Conservation (phyloP, 2,888 invertebrate species). For the Zygothrica quintamaculata region DNA sequence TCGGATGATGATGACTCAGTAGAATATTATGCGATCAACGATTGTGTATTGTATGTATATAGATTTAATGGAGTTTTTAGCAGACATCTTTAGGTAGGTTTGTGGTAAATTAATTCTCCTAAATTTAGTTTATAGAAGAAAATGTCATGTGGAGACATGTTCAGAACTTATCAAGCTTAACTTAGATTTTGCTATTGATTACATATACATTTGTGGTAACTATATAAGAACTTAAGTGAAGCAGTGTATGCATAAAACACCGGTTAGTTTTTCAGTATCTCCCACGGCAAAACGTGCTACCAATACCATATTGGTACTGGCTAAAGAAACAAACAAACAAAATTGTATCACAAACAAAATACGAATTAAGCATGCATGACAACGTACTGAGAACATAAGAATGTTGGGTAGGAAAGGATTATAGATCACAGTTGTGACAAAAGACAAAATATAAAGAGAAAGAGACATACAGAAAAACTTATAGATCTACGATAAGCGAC, state of each 20-base stretch:
- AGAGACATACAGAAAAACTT: slow-evolving; percentile 18
- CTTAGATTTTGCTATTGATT: slow-evolving; percentile 6
- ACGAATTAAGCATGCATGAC: slow-evolving; percentile 57
- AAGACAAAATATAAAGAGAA: no score
- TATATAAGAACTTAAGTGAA: not conserved
- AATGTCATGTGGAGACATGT: slow-evolving; percentile 5
- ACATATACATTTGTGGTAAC: no score
- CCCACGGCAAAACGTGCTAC: slow-evolving; percentile 53
- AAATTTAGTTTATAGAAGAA: not conserved
- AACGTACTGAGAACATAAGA: slow-evolving; percentile 7
- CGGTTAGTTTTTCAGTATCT: slow-evolving; percentile 43
- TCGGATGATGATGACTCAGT: no score
- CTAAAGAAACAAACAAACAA: slow-evolving; percentile 33
- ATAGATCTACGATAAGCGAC: slow-evolving; percentile 66
- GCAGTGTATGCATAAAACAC: slow-evolving; percentile 42
- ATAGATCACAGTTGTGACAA: slow-evolving; percentile 34
- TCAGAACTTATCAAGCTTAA: not conserved
- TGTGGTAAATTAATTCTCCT: not conserved
- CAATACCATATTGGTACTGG: slow-evolving; percentile 44
- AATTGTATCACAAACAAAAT: slow-evolving; percentile 6
- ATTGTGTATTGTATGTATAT: no score
- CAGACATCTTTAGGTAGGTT: not conserved
- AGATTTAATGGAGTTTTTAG: slow-evolving; percentile 6
- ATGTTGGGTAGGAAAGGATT: slow-evolving; percentile 50
- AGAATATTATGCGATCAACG: slow-evolving; percentile 17